Conservation (phyloP, 2,113 vertebrate species). For the rat (Rattus norvegicus) region DNA sequence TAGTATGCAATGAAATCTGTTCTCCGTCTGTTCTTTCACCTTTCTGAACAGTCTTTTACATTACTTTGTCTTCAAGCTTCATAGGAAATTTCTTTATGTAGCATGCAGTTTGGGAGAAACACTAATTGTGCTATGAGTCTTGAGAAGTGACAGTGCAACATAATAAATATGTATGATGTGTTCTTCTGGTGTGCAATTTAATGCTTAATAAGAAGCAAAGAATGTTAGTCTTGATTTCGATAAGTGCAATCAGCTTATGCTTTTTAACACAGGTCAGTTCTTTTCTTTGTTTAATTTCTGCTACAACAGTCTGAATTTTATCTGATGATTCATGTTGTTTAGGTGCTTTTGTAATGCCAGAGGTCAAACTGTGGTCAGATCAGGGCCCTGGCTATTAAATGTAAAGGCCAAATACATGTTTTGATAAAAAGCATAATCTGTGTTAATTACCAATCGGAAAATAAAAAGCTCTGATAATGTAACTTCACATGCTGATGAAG, state of each 20-base stretch:
- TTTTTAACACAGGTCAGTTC: slow-evolving; percentile 78
- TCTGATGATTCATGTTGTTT: slow-evolving; percentile 72
- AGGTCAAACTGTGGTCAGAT: slow-evolving; percentile 86
- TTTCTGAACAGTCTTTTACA: slow-evolving; percentile 47
- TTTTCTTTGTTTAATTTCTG: slow-evolving; percentile 82
- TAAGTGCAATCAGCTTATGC: slow-evolving; percentile 73
- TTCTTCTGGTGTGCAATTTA: slow-evolving; percentile 74
- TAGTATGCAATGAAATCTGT: slow-evolving; percentile 70
- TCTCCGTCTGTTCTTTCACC: slow-evolving; percentile 77
- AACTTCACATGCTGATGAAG: slow-evolving; percentile 90
- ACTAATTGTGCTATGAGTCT: slow-evolving; percentile 74
- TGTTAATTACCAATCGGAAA: slow-evolving; percentile 88
- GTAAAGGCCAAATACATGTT: slow-evolving; percentile 74
- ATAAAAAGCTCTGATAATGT: slow-evolving; percentile 87
- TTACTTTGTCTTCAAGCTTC: slow-evolving; percentile 71
- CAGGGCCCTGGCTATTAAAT: slow-evolving; percentile 50
- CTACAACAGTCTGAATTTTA: slow-evolving; percentile 45
- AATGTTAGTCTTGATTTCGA: slow-evolving; percentile 73
- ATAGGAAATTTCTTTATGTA: slow-evolving; percentile 63
- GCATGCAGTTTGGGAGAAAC: slow-evolving; percentile 71
- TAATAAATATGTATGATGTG: slow-evolving; percentile 78
- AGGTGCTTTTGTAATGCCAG: slow-evolving; percentile 76
- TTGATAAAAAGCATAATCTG: slow-evolving; percentile 81
- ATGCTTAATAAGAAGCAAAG: slow-evolving; percentile 80
- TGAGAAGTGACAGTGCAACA: slow-evolving; percentile 73